Conservation (phyloP, 1,140 invertebrate species). For the Heliconius congener region DNA sequence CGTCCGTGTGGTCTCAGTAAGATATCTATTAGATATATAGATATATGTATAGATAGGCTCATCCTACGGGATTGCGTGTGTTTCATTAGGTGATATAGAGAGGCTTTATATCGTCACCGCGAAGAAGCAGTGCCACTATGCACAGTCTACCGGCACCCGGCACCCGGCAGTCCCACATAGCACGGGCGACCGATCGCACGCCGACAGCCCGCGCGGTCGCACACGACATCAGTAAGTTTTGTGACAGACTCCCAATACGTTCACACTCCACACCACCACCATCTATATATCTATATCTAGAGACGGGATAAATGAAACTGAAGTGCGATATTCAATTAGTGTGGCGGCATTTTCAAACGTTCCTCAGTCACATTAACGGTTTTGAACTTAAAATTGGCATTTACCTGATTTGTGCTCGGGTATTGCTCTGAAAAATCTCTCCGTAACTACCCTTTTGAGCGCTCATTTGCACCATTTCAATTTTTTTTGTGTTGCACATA, state of each 20-base stretch:
- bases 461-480: conserved; percentile 36
- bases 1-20: background rate
- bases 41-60: background rate
- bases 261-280: conserved; percentile 33
- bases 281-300: conserved; percentile 7
- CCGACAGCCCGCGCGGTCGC: conserved; percentile 42
- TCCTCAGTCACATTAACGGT: conserved; percentile 51
- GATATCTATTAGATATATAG: background rate
- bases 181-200: conserved; percentile 49
- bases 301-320: conserved; percentile 13
- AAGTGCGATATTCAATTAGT: conserved; percentile 27
- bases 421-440: conserved; percentile 40
- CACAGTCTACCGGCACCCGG: background rate
- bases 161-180: conserved; percentile 44
- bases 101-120: background rate
- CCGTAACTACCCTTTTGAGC: conserved; percentile 35
- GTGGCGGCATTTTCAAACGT: conserved; percentile 40
- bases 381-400: conserved; percentile 59
- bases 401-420: conserved; percentile 41
- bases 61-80: background rate
- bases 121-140: conserved; percentile 8
- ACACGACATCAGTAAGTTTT: conserved; percentile 53
- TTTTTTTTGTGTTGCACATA: conserved; percentile 1
- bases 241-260: conserved; percentile 50
- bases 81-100: background rate